Conservation (phyloP, 2,888 invertebrate genomes). For the Brachycybe producta region DNA sequence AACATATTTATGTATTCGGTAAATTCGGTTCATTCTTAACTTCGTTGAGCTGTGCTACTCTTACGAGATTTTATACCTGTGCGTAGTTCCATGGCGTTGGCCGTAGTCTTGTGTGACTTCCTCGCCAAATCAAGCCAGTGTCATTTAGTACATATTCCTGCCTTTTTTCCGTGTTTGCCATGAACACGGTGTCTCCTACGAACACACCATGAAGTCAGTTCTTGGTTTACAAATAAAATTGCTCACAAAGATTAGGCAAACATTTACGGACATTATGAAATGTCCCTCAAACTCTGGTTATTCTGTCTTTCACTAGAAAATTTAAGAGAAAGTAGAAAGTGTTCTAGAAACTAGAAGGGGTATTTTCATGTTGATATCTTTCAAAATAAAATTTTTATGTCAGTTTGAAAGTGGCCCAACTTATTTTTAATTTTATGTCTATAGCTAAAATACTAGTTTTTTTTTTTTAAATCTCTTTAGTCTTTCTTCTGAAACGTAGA, state of each 20-base stretch:
- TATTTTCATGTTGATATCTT: too few relatives aligned
- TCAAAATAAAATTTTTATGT: too few relatives aligned
- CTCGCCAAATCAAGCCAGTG: constrained; percentile 83
- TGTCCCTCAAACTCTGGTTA: background rate
- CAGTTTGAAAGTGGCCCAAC: too few relatives aligned
- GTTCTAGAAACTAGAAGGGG: too few relatives aligned
- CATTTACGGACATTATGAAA: background rate
- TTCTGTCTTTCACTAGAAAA: too few relatives aligned
- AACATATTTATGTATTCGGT: too few relatives aligned
- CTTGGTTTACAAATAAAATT: background rate
- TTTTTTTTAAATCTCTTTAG: too few relatives aligned
- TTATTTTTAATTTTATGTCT: too few relatives aligned
- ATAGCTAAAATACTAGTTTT: too few relatives aligned
- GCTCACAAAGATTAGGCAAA: background rate
- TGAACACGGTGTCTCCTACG: constrained; percentile 54
- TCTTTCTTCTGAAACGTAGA: too few relatives aligned
- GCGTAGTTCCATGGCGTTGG: constrained; percentile 85
- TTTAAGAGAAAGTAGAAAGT: too few relatives aligned
- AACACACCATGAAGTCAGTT: too few relatives aligned
- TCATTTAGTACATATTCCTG: constrained; percentile 76
- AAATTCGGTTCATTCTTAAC: background rate
- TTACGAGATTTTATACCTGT: constrained; percentile 40
- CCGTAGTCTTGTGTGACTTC: constrained; percentile 67
- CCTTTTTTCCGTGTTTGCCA: constrained; percentile 60
- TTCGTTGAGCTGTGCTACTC: background rate